Evolutionary conservation across 2,113 vertebrate genomes (phyloP).

Genomic region (Regulus satrapa): DNA sequence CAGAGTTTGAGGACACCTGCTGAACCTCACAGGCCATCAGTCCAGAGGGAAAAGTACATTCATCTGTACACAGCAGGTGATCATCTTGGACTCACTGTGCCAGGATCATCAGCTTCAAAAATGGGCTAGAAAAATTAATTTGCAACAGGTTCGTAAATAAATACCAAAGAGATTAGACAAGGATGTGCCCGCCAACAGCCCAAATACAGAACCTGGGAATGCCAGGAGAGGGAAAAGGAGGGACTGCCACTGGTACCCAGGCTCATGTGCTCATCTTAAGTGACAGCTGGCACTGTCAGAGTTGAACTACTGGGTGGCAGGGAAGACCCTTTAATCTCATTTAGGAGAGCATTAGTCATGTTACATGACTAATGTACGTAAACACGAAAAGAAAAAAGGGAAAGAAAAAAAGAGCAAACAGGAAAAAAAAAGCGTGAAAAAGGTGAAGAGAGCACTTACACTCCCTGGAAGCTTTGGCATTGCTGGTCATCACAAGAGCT

Average conservation of each 20-base stretch:
- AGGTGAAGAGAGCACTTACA: background rate
- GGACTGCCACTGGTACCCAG: background rate
- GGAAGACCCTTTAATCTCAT: background rate
- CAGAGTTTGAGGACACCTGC: background rate
- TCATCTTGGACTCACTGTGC: background rate
- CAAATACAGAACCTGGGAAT: background rate
- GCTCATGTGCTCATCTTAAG: background rate
- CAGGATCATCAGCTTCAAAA: background rate
- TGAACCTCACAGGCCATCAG: background rate
- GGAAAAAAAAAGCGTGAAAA: no score
- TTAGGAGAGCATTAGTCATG: background rate
- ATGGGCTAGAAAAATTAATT: background rate
- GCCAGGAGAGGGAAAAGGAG: background rate
- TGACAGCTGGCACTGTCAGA: background rate
- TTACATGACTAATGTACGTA: no score
- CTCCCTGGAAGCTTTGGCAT: background rate
- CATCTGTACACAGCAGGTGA: no score
- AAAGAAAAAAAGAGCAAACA: no score
- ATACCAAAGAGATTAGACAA: background rate
- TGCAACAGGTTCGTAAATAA: background rate
- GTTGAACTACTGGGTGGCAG: background rate
- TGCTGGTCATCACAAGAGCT: background rate
- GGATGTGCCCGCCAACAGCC: background rate
- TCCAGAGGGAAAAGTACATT: background rate
- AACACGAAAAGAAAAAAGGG: no score